These are phyloP conservation scores for Hedya salicella DNA, from an alignment of 2,888 invertebrate species.

Conservation along the genomic window DNA sequence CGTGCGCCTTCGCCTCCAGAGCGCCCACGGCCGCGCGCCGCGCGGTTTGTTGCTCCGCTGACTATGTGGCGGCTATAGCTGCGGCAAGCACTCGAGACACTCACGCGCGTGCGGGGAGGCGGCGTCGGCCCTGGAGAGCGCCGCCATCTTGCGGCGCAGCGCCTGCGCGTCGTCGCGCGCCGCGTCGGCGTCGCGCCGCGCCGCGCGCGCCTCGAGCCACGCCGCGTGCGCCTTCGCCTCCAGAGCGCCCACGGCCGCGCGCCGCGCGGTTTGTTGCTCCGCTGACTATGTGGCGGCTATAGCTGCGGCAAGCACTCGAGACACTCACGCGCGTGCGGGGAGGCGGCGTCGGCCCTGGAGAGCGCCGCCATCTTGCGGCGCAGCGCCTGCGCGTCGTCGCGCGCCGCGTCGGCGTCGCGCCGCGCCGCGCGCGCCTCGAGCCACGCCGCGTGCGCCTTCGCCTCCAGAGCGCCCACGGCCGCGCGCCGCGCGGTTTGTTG, in stretches of 20 bases:
- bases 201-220: constrained; percentile 2
- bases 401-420: constrained; percentile 91
- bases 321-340: constrained; percentile 61
- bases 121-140: neutral
- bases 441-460: constrained; percentile 94
- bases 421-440: constrained; percentile 92
- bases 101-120: no score
- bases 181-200: neutral
- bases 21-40: no score
- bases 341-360: constrained; percentile 59
- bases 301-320: no score
- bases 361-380: constrained; percentile 68
- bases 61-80: no score
- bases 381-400: constrained; percentile 71
- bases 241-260: no score
- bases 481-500: constrained; percentile 88
- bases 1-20: no score
- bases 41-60: no score
- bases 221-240: neutral
- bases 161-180: no score
- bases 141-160: neutral
- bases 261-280: no score
- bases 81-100: no score
- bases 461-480: constrained; percentile 91
- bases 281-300: no score